Percentiles rank a stretch among this genome's conserved stretches.
Evolutionary conservation across 2,797 vertebrate species (phyloP).

Genomic region (Odontamblyopus rebecca): DNA sequence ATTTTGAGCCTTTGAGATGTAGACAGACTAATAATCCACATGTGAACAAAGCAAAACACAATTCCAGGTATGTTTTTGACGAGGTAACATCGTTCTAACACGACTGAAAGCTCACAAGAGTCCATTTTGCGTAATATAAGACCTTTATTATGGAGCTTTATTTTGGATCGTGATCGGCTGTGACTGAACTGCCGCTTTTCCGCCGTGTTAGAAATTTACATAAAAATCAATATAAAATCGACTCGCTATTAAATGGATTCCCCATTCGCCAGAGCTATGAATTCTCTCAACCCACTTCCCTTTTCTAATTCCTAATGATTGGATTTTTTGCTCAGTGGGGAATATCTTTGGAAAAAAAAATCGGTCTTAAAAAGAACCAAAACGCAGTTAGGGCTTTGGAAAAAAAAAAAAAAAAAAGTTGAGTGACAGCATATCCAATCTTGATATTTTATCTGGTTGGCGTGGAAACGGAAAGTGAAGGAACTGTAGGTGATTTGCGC

Average conservation of each 20-base stretch:
- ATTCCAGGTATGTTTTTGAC: no score
- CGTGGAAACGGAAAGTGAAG: conserved; percentile 48
- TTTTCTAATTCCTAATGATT: conserved; percentile 68
- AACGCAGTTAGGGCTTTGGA: conserved; percentile 36
- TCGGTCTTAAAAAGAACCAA: conserved; percentile 33
- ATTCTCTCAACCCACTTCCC: conserved; percentile 40
- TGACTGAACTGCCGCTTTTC: conserved; percentile 28
- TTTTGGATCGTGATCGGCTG: conserved; percentile 42
- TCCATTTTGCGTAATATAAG: no score
- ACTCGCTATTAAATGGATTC: conserved; percentile 65
- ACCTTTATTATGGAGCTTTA: conserved; percentile 16
- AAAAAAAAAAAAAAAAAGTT: conserved; percentile 30
- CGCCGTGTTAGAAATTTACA: conserved; percentile 59
- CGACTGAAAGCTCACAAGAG: no score
- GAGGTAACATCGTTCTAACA: no score
- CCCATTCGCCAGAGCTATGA: conserved; percentile 53
- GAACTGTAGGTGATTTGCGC: conserved; percentile 59
- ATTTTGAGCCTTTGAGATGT: no score
- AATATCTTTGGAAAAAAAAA: conserved; percentile 36
- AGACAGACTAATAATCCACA: no score
- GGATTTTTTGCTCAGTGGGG: conserved; percentile 56
- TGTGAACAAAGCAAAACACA: no score
- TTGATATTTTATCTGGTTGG: conserved; percentile 55
- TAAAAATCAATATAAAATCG: conserved; percentile 70
- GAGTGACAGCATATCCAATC: conserved; percentile 69